These are phyloP conservation scores for Pyrocephalus nanus DNA, from an alignment of 2,797 vertebrate genomes.

Conservation along the genomic window DNA sequence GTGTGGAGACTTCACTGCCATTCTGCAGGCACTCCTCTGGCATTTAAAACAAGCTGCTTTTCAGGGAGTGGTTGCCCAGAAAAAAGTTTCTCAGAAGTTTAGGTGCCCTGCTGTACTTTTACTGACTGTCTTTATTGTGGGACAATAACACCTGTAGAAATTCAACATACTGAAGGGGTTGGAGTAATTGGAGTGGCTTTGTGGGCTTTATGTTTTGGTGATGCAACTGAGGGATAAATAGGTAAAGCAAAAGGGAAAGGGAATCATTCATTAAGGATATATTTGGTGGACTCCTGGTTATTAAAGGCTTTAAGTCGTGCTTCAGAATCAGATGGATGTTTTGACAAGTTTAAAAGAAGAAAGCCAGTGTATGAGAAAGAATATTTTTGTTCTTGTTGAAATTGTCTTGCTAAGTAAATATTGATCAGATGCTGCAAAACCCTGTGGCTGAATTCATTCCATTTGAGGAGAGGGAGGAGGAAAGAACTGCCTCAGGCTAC, in stretches of 20 bases:
- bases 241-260: neutral
- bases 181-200: neutral
- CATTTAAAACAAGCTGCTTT: neutral
- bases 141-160: neutral
- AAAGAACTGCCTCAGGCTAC: conserved; percentile 1
- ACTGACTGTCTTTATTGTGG: neutral
- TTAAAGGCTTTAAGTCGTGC: neutral
- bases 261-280: neutral
- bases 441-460: neutral
- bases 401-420: conserved; percentile 51
- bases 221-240: neutral
- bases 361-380: neutral
- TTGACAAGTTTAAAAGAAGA: neutral
- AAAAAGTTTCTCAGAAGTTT: neutral
- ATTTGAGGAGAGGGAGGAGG: neutral
- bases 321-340: neutral
- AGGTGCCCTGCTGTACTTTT: neutral
- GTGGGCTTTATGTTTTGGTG: neutral
- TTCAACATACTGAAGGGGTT: neutral
- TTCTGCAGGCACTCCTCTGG: neutral
- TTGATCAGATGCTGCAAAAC: conserved; percentile 27
- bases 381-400: conserved; percentile 47
- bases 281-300: neutral
- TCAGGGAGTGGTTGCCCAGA: neutral
- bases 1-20: neutral